Percentiles rank a stretch among this genome's conserved stretches.
Conservation (phyloP, 2,888 invertebrate genomes). For the Brenthis daphne region DNA sequence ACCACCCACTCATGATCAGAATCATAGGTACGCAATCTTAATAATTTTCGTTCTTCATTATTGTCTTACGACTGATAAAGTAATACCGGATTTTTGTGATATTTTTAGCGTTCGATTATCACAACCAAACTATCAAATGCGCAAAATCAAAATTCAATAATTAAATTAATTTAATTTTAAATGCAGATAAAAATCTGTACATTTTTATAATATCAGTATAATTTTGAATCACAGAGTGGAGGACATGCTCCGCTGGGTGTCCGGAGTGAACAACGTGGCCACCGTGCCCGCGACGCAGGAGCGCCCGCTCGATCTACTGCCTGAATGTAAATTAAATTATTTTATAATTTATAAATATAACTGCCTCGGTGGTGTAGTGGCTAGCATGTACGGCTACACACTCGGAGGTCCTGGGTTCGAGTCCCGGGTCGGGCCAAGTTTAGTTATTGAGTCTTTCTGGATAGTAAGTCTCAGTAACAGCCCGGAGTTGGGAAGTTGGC, state of each 20-base stretch:
- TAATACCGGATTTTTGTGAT: too few relatives aligned
- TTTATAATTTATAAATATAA: not conserved
- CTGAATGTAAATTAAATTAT: constrained; percentile 60
- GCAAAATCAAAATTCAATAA: too few relatives aligned
- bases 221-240: constrained; percentile 62
- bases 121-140: too few relatives aligned
- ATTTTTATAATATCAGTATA: constrained; percentile 8
- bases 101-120: too few relatives aligned
- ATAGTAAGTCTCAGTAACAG: too few relatives aligned
- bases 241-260: constrained; percentile 78
- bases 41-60: not conserved
- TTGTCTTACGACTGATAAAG: too few relatives aligned
- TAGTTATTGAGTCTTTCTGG: too few relatives aligned
- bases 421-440: too few relatives aligned
- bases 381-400: too few relatives aligned
- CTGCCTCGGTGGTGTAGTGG: too few relatives aligned
- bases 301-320: constrained; percentile 75
- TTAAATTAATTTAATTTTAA: not conserved
- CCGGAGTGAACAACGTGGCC: constrained; percentile 75
- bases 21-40: constrained; percentile 60
- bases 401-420: too few relatives aligned
- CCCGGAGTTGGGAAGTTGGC: too few relatives aligned
- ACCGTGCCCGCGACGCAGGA: constrained; percentile 71
- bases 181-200: not conserved
- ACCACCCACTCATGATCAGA: constrained; percentile 72